phyloP scores from a whole-genome alignment of 2,888 invertebrate species.

The Lordiphosa fenestrarum region DNA sequence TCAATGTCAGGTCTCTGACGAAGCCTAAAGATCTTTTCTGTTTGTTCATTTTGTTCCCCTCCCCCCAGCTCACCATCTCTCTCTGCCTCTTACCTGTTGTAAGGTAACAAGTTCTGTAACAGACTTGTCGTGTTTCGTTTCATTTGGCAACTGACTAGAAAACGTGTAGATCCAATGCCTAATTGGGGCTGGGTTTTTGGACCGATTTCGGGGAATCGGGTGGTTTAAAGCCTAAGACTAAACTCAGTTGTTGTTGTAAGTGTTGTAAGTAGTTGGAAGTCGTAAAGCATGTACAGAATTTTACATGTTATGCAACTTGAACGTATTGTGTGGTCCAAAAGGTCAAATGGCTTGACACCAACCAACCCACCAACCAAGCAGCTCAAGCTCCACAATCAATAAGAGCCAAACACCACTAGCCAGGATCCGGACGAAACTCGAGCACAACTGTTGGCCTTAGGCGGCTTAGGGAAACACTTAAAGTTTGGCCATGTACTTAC shows the following conservation, averaged over 20 bases:
- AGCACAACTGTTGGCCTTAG: conserved; percentile 24
- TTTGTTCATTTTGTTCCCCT: too few species aligned
- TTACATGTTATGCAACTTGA: conserved; percentile 52
- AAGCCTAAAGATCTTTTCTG: conserved; percentile 37
- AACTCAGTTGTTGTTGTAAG: neutral
- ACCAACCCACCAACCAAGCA: neutral
- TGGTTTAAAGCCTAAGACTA: conserved; percentile 42
- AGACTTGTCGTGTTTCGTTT: conserved; percentile 43
- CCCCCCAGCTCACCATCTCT: too few species aligned
- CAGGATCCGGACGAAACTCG: conserved; percentile 11
- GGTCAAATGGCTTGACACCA: conserved; percentile 26
- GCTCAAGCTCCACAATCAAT: conserved; percentile 23
- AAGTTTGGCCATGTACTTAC: conserved; percentile 14
- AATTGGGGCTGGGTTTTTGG: conserved; percentile 26
- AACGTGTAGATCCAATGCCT: conserved; percentile 28
- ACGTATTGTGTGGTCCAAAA: conserved; percentile 48
- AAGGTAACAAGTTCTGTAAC: conserved; percentile 53
- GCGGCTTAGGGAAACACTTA: conserved; percentile 34
- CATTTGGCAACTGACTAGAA: conserved; percentile 18
- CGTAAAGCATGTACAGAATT: conserved; percentile 44
- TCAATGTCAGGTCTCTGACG: conserved; percentile 75
- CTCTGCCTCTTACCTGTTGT: conserved; percentile 14
- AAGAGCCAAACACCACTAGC: conserved; percentile 8
- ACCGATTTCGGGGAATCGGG: conserved; percentile 38
- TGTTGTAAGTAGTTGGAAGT: conserved; percentile 1